A percentile compares a stretch with the other conserved stretches of the same genome.
Conservation (phyloP, 2,113 vertebrate species). For the Mirza zaza region DNA sequence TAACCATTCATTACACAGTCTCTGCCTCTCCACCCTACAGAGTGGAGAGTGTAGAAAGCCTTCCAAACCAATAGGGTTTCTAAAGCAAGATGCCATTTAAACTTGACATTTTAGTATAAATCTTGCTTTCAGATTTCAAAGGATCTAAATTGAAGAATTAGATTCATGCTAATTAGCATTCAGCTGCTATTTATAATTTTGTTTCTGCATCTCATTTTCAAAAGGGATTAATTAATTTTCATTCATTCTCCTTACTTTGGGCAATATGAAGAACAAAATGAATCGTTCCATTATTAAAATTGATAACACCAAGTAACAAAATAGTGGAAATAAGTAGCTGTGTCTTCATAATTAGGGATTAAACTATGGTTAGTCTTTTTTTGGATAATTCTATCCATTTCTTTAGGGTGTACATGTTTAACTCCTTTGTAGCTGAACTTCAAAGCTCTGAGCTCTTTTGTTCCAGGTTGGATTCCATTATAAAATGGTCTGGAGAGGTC, state of each 20-base stretch:
- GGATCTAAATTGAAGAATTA: conserved; percentile 60
- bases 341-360: background rate
- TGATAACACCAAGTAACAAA: background rate
- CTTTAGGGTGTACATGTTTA: conserved; percentile 26
- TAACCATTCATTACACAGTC: rapidly evolving
- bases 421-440: background rate
- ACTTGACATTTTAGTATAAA: conserved; percentile 55
- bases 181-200: conserved; percentile 68
- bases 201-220: conserved; percentile 52
- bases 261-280: conserved; percentile 41
- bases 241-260: conserved; percentile 30
- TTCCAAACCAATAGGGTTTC: background rate
- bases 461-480: background rate
- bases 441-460: background rate
- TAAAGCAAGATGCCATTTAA: conserved; percentile 13
- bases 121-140: conserved; percentile 46
- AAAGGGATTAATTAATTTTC: conserved; percentile 42
- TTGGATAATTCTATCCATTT: conserved; percentile 15
- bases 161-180: conserved; percentile 47
- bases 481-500: background rate
- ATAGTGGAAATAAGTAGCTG: background rate
- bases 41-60: background rate
- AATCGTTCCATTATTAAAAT: background rate
- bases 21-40: background rate
- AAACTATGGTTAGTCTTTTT: conserved; percentile 2